Conservation (phyloP, 2,113 vertebrate species). For the Dasyprocta punctata region DNA sequence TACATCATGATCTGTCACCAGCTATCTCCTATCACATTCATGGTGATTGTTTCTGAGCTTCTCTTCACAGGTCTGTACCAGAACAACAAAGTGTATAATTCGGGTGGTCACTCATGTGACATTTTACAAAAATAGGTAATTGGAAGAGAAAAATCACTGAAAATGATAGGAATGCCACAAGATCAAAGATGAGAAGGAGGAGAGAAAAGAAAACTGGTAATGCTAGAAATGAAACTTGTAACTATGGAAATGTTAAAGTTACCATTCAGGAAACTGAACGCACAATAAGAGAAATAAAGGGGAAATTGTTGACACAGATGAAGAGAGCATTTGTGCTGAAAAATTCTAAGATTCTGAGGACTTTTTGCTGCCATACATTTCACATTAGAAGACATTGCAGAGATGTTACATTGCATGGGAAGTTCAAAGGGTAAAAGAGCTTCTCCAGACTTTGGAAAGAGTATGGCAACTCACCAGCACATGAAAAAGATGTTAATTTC, state of each 20-base stretch:
- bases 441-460: not conserved
- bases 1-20: not conserved
- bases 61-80: not conserved
- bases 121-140: not conserved
- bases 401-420: not conserved
- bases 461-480: not conserved
- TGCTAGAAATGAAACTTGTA: not conserved
- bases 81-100: not conserved
- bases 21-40: not conserved
- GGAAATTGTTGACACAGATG: not conserved
- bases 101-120: not conserved
- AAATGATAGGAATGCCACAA: not conserved
- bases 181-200: fast-evolving
- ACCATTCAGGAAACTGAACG: not conserved
- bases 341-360: not conserved
- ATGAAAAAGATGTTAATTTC: not conserved
- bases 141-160: not conserved
- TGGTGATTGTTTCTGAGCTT: not conserved
- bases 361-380: not conserved
- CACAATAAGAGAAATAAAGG: not conserved
- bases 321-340: not conserved
- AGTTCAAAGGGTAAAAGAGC: not conserved
- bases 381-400: not conserved
- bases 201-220: not conserved
- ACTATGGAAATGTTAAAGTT: too few species aligned